Evolutionary conservation across 2,888 invertebrate genomes (phyloP).

Genomic region (Nipponacmea schrenckii): DNA sequence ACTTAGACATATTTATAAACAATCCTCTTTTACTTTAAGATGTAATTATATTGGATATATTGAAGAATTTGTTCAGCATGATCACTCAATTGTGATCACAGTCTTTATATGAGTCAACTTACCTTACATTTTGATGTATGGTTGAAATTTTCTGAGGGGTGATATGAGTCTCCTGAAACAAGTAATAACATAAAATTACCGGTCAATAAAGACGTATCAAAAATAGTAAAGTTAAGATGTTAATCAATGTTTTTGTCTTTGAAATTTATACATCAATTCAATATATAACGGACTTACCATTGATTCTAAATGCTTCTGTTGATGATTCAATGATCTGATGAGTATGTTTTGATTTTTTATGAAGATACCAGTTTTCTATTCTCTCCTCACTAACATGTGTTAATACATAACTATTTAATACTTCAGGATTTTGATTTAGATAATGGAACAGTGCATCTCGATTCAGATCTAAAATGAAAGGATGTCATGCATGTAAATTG

Average conservation of each 20-base stretch:
- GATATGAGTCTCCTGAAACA: slow-evolving; percentile 40
- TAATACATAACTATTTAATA: slow-evolving; percentile 76
- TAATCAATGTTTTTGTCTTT: too few species aligned
- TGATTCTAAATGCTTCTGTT: too few species aligned
- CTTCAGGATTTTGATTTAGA: slow-evolving; percentile 74
- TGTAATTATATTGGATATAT: too few species aligned
- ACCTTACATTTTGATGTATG: slow-evolving; percentile 49
- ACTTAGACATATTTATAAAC: too few species aligned
- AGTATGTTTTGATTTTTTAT: slow-evolving; percentile 38
- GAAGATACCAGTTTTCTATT: slow-evolving; percentile 76
- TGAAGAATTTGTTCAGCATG: too few species aligned
- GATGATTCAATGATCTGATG: not conserved
- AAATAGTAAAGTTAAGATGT: too few species aligned
- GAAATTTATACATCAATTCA: too few species aligned
- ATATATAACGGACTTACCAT: too few species aligned
- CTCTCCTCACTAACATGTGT: slow-evolving; percentile 75
- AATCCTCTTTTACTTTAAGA: too few species aligned
- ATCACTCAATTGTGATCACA: too few species aligned
- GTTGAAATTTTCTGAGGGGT: slow-evolving; percentile 37
- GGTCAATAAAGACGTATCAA: too few species aligned
- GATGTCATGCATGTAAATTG: not conserved
- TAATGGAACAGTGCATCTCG: slow-evolving; percentile 60
- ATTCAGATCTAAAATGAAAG: slow-evolving; percentile 52
- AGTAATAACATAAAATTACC: slow-evolving; percentile 8
- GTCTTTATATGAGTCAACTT: slow-evolving; percentile 9